Conservation (phyloP, 23 tunicate genomes). For the Styela plicata region DNA sequence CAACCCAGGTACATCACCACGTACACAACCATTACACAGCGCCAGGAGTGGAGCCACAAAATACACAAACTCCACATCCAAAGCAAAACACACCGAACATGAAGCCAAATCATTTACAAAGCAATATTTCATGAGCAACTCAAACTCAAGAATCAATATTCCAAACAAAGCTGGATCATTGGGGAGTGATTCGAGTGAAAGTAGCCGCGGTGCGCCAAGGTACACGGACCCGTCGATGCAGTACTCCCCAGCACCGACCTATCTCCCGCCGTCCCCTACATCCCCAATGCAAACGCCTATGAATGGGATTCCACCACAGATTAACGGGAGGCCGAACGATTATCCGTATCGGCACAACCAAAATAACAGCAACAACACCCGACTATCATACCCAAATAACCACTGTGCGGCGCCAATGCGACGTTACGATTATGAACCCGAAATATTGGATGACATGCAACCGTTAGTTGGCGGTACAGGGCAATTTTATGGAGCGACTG, state of each 20-base stretch:
- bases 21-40: slow-evolving; percentile 31
- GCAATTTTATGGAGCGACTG: neutral
- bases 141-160: slow-evolving; percentile 34
- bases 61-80: neutral
- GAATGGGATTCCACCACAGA: neutral
- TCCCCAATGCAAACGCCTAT: neutral
- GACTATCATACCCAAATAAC: neutral
- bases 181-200: slow-evolving; percentile 59
- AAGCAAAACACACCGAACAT: neutral
- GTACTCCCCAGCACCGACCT: slow-evolving; percentile 32
- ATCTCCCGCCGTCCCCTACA: neutral
- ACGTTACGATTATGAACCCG: slow-evolving; percentile 5
- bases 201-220: slow-evolving; percentile 33
- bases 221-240: slow-evolving; percentile 44
- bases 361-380: neutral
- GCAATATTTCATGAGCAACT: neutral
- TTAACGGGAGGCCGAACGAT: neutral
- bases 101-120: neutral
- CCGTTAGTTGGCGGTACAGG: neutral
- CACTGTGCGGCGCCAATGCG: neutral
- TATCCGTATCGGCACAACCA: neutral
- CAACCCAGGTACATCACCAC: slow-evolving; percentile 19
- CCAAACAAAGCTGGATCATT: slow-evolving; percentile 56
- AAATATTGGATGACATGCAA: slow-evolving; percentile 4
- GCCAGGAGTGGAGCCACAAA: neutral